Percentiles rank a stretch among this genome's conserved stretches.
Conservation (phyloP, 2,888 invertebrate genomes). For the Philopedon plagiatum region DNA sequence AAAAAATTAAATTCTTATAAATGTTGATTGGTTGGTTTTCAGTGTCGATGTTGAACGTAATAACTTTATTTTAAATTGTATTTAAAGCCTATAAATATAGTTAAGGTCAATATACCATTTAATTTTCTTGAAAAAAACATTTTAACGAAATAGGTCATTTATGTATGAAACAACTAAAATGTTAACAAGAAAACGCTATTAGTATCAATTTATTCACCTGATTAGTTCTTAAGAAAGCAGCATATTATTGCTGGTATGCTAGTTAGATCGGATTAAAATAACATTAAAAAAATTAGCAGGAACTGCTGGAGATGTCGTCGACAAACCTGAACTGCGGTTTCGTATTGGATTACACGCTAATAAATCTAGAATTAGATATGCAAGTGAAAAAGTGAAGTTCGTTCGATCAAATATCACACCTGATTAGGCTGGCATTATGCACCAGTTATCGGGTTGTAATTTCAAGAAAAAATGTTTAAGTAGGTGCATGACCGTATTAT, state of each 20-base stretch:
- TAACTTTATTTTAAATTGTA: background rate
- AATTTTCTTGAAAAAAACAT: background rate
- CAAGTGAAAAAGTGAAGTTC: constrained; percentile 22
- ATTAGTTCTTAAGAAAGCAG: constrained; percentile 18
- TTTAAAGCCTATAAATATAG: background rate
- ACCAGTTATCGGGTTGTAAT: background rate
- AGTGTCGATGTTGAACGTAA: no score
- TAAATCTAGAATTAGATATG: constrained; percentile 17
- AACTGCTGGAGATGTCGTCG: constrained; percentile 13
- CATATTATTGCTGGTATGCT: constrained; percentile 9
- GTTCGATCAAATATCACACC: constrained; percentile 30
- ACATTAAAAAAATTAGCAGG: constrained; percentile 7
- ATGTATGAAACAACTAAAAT: constrained; percentile 9
- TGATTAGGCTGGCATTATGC: constrained; percentile 12
- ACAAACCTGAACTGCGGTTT: constrained; percentile 29
- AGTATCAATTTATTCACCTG: constrained; percentile 26
- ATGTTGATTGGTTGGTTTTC: no score
- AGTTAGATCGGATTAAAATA: constrained; percentile 21
- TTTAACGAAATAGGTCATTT: constrained; percentile 12
- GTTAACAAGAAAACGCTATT: constrained; percentile 31
- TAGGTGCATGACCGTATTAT: no score
- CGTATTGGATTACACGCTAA: constrained; percentile 25
- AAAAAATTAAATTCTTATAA: no score
- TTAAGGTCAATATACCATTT: background rate
- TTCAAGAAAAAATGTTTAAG: background rate